Percentiles rank a stretch among this genome's conserved stretches.
Conservation (phyloP, 2,888 invertebrate species). For the Scrobipalpa atriplicella region DNA sequence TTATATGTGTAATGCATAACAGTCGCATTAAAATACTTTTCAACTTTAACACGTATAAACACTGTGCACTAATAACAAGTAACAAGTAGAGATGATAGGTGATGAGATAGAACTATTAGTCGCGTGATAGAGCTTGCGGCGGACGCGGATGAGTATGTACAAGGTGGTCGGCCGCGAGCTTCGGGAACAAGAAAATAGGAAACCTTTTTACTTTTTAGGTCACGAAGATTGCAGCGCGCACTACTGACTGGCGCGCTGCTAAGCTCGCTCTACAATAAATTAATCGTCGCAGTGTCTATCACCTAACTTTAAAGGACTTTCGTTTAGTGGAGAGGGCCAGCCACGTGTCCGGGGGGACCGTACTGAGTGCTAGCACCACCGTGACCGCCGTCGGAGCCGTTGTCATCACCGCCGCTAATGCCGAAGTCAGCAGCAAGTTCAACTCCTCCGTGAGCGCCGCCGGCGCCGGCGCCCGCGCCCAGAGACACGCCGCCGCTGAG, state of each 20-base stretch:
- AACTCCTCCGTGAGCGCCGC: constrained; percentile 58
- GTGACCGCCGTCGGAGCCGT: constrained; percentile 55
- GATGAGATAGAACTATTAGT: constrained; percentile 51
- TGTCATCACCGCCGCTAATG: constrained; percentile 51
- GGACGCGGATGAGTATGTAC: constrained; percentile 70
- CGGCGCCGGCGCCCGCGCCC: constrained; percentile 45
- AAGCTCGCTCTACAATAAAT: constrained; percentile 60
- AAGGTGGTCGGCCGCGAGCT: constrained; percentile 58
- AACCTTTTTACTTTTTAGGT: constrained; percentile 29
- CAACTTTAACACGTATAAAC: constrained; percentile 78
- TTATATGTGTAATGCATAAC: constrained; percentile 73
- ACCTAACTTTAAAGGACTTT: constrained; percentile 46
- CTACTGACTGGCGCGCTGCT: constrained; percentile 36
- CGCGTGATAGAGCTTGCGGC: constrained; percentile 46
- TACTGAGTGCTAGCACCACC: constrained; percentile 76
- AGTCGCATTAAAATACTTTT: constrained; percentile 73
- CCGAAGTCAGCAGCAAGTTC: constrained; percentile 58
- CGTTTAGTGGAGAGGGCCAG: constrained; percentile 75
- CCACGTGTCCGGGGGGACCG: constrained; percentile 78
- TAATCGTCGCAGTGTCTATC: constrained; percentile 57
- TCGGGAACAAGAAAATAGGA: constrained; percentile 42
- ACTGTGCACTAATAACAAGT: constrained; percentile 81
- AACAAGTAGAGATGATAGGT: constrained; percentile 73
- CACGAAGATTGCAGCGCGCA: constrained; percentile 30
- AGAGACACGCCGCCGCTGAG: constrained; percentile 22